Percentiles rank a stretch among this genome's conserved stretches.
Evolutionary conservation across 2,113 vertebrate genomes (phyloP).

Genomic region (Tiliqua scincoides): DNA sequence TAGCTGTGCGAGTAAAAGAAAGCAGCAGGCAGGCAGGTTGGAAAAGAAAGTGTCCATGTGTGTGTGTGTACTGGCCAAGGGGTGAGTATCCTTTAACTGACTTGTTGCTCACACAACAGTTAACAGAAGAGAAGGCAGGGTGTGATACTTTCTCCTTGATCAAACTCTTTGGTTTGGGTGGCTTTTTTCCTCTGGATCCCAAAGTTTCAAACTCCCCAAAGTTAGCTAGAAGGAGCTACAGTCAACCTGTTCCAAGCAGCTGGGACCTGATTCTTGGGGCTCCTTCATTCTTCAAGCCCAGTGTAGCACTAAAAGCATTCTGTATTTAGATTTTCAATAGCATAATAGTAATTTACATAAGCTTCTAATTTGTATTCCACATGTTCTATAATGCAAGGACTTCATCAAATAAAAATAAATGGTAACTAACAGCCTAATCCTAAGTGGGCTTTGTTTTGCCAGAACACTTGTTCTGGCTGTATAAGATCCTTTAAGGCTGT

Average conservation of each 20-base stretch:
- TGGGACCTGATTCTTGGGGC: not conserved
- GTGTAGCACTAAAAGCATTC: not conserved
- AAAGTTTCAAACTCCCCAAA: no score
- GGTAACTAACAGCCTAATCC: not conserved
- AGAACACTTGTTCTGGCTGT: no score
- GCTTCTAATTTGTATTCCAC: slow-evolving; percentile 5
- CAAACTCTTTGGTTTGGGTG: no score
- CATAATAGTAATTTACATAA: not conserved
- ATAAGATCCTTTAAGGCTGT: no score
- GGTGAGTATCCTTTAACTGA: no score
- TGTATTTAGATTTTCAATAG: not conserved
- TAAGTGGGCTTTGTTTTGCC: no score
- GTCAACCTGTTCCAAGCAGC: not conserved
- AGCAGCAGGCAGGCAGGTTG: not conserved
- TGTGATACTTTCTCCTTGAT: no score
- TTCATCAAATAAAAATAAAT: slow-evolving; percentile 29
- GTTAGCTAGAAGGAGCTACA: no score
- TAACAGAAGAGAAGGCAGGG: no score
- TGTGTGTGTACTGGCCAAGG: no score
- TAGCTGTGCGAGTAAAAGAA: not conserved
- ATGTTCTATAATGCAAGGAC: slow-evolving; percentile 7
- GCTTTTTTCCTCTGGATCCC: no score
- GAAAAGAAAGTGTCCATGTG: not conserved
- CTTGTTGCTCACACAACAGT: no score
- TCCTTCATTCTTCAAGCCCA: not conserved